Conservation (phyloP, 2,113 vertebrate genomes). For the Thamnophis sirtalis region DNA sequence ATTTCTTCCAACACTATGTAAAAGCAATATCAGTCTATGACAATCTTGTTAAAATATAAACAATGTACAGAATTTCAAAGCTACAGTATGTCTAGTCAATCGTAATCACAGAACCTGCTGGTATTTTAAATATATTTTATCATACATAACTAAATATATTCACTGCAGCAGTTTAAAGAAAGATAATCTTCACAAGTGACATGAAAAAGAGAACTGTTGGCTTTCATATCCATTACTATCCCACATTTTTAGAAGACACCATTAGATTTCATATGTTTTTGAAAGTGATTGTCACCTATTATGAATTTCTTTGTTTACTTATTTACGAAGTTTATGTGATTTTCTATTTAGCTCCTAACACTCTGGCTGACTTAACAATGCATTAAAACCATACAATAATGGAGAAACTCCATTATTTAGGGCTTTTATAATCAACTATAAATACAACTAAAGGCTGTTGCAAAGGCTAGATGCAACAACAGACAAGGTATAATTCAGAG, state of each 20-base stretch:
- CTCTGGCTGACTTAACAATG: neutral
- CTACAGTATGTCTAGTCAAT: neutral
- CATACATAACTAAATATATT: neutral
- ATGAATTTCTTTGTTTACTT: neutral
- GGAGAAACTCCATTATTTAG: neutral
- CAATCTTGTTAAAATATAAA: no score
- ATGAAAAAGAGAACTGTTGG: neutral
- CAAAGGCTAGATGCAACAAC: neutral
- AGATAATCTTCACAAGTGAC: neutral
- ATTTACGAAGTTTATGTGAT: neutral
- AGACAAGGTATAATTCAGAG: neutral
- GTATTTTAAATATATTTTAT: neutral
- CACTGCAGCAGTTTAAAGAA: neutral
- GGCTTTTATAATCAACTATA: neutral
- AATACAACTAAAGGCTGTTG: neutral
- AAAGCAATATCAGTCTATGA: no score
- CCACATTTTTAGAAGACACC: neutral
- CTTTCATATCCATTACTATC: neutral
- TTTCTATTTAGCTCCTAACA: neutral
- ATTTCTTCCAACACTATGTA: no score
- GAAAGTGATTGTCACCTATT: neutral
- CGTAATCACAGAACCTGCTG: neutral
- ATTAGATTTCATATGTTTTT: neutral
- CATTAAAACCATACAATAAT: neutral
- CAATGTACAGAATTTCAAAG: no score